These are phyloP conservation scores for Gastrophryne carolinensis DNA, from an alignment of 2,797 vertebrate genomes.

Conservation along the genomic window DNA sequence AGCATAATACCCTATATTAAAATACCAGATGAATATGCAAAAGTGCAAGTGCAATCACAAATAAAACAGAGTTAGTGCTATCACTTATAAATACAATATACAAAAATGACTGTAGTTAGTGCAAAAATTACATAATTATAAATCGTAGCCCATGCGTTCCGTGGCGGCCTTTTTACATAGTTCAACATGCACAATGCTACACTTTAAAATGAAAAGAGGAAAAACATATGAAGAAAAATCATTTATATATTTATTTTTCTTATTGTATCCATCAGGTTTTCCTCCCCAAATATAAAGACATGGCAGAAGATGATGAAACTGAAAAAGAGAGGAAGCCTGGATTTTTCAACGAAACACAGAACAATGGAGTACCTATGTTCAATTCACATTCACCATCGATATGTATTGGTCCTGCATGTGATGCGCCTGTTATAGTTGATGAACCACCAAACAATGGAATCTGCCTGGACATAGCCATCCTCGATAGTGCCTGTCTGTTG, in stretches of 20 bases:
- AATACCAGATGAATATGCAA: no score
- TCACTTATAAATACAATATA: no score
- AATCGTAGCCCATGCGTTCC: no score
- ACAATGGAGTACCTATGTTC: slow-evolving; percentile 56
- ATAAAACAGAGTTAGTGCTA: no score
- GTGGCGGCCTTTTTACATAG: no score
- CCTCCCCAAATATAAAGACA: slow-evolving; percentile 69
- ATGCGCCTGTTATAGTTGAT: slow-evolving; percentile 61
- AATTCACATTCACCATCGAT: slow-evolving; percentile 53
- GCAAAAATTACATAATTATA: no score
- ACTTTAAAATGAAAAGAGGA: neutral
- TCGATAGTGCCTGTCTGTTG: slow-evolving; percentile 83
- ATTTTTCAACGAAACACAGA: slow-evolving; percentile 65
- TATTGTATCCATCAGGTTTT: slow-evolving; percentile 68
- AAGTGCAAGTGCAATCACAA: no score
- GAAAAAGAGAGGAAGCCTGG: slow-evolving; percentile 56
- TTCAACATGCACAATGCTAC: no score
- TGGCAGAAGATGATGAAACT: slow-evolving; percentile 53
- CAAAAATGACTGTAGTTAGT: no score
- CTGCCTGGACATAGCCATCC: slow-evolving; percentile 81
- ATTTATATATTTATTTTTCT: no score
- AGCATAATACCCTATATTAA: no score
- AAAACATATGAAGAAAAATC: no score
- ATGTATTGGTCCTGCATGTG: slow-evolving; percentile 64
- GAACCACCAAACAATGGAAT: slow-evolving; percentile 71